phyloP scores from a whole-genome alignment of 2,888 invertebrate genomes.

The Cosmopolites sordidus region DNA sequence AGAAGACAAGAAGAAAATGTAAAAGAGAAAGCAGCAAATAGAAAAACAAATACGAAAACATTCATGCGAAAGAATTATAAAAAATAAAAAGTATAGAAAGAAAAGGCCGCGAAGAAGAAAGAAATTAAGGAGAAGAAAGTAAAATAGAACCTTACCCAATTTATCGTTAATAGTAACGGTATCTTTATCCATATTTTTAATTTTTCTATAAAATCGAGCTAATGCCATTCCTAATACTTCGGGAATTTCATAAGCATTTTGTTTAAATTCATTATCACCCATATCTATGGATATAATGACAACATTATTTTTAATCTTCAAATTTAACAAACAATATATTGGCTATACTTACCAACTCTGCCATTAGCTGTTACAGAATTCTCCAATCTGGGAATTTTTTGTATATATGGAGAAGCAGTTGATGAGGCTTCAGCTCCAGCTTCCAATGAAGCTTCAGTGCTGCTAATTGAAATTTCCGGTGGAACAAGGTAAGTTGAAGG shows the following conservation, averaged over 20 bases:
- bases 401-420: conserved; percentile 13
- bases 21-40: too few species aligned
- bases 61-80: not conserved
- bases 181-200: conserved; percentile 5
- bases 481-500: conserved; percentile 12
- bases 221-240: conserved; percentile 18
- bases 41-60: too few species aligned
- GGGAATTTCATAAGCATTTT: conserved; percentile 13
- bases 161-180: conserved; percentile 20
- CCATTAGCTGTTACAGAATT: conserved; percentile 14
- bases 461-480: conserved; percentile 2
- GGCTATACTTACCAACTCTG: conserved; percentile 18
- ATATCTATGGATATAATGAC: conserved; percentile 13
- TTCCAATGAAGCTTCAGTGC: not conserved
- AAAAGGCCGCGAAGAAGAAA: not conserved
- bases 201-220: conserved; percentile 15
- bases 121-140: not conserved
- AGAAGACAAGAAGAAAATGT: too few species aligned
- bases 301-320: not conserved
- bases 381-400: conserved; percentile 15
- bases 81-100: not conserved
- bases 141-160: conserved; percentile 17
- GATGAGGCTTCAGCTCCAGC: not conserved
- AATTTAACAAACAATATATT: not conserved
- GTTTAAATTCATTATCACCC: conserved; percentile 3